A percentile compares a stretch with the other conserved stretches of the same genome.
phyloP scores from a whole-genome alignment of 2,888 invertebrate genomes.

The Lithophane semibrunnea region DNA sequence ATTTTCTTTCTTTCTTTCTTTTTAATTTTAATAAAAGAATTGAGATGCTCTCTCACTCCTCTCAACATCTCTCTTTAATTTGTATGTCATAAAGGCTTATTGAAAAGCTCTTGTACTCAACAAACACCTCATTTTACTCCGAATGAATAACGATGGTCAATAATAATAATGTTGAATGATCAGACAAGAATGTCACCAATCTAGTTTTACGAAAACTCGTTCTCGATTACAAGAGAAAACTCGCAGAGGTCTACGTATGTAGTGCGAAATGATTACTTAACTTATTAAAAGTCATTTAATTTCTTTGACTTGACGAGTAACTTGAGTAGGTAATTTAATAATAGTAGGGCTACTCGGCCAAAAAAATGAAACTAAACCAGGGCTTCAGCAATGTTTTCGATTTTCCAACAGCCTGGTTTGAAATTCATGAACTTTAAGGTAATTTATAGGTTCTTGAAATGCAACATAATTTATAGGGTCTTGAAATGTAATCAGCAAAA shows the following conservation, averaged over 20 bases:
- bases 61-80: too few species aligned
- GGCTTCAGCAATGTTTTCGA: too few species aligned
- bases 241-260: not conserved
- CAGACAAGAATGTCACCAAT: constrained; percentile 25
- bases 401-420: too few species aligned
- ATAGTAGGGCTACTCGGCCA: not conserved
- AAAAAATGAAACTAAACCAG: not conserved
- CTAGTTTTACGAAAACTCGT: constrained; percentile 32
- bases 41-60: too few species aligned
- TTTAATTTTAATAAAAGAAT: too few species aligned
- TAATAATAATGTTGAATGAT: not conserved
- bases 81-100: not conserved
- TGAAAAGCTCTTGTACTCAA: not conserved
- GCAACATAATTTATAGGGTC: too few species aligned
- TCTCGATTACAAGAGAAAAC: constrained; percentile 10
- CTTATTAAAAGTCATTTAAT: not conserved
- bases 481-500: too few species aligned
- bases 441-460: too few species aligned
- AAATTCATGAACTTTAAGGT: too few species aligned
- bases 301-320: not conserved
- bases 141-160: not conserved
- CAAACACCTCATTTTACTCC: not conserved
- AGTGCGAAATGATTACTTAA: constrained; percentile 17
- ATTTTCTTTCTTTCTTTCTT: too few species aligned
- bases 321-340: not conserved